Conservation (phyloP, 2,888 invertebrate genomes). For the Dione juno region DNA sequence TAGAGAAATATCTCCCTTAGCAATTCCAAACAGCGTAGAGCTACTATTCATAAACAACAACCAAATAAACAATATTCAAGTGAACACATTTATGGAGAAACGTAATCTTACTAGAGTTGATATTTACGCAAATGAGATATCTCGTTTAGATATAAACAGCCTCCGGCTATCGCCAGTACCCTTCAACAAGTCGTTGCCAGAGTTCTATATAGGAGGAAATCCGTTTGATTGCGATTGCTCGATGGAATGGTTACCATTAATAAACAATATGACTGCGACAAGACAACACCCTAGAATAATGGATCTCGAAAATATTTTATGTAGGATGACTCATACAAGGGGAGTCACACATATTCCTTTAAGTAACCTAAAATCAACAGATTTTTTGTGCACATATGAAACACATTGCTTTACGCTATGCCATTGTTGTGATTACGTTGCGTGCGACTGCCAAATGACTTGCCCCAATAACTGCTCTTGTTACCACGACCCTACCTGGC, state of each 20-base stretch:
- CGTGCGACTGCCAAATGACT: constrained; percentile 98
- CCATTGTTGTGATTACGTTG: constrained; percentile 97
- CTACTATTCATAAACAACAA: constrained; percentile 95
- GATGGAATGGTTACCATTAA: constrained; percentile 96
- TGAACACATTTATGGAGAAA: constrained; percentile 94
- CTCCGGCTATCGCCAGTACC: constrained; percentile 90
- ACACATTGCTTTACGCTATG: constrained; percentile 96
- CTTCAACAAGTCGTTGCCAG: constrained; percentile 89
- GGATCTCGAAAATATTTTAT: constrained; percentile 94
- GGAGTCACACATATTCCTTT: constrained; percentile 91
- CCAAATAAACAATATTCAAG: constrained; percentile 90
- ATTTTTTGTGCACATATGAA: constrained; percentile 95
- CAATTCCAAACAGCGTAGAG: constrained; percentile 94
- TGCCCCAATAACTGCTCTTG: constrained; percentile 97
- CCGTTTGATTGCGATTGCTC: constrained; percentile 97
- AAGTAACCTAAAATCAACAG: constrained; percentile 88
- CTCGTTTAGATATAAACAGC: constrained; percentile 92
- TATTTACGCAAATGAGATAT: constrained; percentile 94
- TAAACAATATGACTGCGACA: constrained; percentile 92
- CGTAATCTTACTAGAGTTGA: constrained; percentile 92
- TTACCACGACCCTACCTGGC: constrained; percentile 97
- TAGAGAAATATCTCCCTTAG: constrained; percentile 89
- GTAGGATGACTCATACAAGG: constrained; percentile 92
- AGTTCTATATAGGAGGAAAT: constrained; percentile 96
- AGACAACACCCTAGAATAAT: constrained; percentile 94